These are phyloP conservation scores for Thaumetopoea pityocampa DNA, from an alignment of 1,140 invertebrate species.

Conservation along the genomic window DNA sequence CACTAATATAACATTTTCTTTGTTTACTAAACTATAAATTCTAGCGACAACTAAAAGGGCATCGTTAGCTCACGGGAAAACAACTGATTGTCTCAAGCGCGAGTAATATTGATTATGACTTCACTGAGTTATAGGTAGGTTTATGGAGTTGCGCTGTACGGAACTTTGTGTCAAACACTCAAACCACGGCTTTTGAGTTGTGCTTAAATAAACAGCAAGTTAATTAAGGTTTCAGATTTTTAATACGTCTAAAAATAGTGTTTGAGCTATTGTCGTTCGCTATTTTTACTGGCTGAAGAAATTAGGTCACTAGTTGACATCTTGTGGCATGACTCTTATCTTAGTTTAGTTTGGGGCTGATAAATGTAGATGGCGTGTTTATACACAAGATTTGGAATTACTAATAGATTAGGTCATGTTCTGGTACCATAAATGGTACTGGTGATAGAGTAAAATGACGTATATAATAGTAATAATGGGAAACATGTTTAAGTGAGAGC, in stretches of 20 bases:
- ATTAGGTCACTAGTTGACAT: conserved; percentile 58
- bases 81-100: conserved; percentile 41
- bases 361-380: conserved; percentile 43
- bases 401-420: no score
- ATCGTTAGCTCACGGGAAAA: conserved; percentile 37
- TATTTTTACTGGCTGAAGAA: conserved; percentile 70
- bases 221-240: conserved; percentile 58
- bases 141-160: conserved; percentile 42
- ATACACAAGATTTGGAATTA: conserved; percentile 1
- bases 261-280: conserved; percentile 68
- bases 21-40: conserved; percentile 66
- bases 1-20: conserved; percentile 56
- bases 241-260: conserved; percentile 70
- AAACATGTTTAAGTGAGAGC: no score
- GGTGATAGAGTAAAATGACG: no score
- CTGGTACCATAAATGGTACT: no score
- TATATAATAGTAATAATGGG: no score
- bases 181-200: conserved; percentile 10
- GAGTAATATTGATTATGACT: conserved; percentile 53
- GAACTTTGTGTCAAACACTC: conserved; percentile 13
- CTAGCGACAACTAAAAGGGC: conserved; percentile 55
- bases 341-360: conserved; percentile 22
- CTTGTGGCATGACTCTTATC: conserved; percentile 47
- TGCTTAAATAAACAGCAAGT: conserved; percentile 12
- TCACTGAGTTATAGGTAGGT: conserved; percentile 34